These are phyloP conservation scores for Nothobranchius kuhntae DNA, from an alignment of 2,113 vertebrate genomes.

Conservation along the genomic window DNA sequence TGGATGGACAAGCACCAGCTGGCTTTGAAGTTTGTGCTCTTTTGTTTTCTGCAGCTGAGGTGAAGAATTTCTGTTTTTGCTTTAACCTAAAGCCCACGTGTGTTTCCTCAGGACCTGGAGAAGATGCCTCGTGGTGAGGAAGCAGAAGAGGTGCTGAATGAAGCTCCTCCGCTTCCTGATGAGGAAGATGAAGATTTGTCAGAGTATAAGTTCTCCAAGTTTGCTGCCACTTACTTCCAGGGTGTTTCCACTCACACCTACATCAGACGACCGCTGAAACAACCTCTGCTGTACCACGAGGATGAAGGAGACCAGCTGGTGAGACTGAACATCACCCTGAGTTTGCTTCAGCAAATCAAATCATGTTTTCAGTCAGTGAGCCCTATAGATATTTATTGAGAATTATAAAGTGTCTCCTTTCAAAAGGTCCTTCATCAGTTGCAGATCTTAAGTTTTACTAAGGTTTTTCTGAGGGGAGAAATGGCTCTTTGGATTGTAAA, in stretches of 20 bases:
- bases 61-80: no score
- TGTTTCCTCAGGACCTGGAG: slow-evolving; percentile 86
- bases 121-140: slow-evolving; percentile 65
- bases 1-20: slow-evolving; percentile 90
- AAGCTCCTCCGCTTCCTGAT: slow-evolving; percentile 87
- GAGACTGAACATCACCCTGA: slow-evolving; percentile 47
- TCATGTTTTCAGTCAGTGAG: no score
- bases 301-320: slow-evolving; percentile 98
- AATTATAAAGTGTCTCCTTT: no score
- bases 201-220: slow-evolving; percentile 97
- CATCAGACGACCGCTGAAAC: slow-evolving; percentile 89
- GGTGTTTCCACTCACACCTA: slow-evolving; percentile 91
- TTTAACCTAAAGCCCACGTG: background rate
- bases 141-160: slow-evolving; percentile 85
- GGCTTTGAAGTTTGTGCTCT: slow-evolving; percentile 87
- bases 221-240: slow-evolving; percentile 96
- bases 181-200: slow-evolving; percentile 96
- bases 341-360: background rate
- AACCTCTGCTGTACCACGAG: slow-evolving; percentile 93
- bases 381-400: no score
- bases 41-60: background rate
- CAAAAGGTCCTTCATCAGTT: no score
- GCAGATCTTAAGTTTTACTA: no score
- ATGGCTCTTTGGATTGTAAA: no score
- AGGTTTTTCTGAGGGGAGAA: no score